phyloP scores from a whole-genome alignment of 2,888 invertebrate genomes.

The Cosmopolites sordidus region DNA sequence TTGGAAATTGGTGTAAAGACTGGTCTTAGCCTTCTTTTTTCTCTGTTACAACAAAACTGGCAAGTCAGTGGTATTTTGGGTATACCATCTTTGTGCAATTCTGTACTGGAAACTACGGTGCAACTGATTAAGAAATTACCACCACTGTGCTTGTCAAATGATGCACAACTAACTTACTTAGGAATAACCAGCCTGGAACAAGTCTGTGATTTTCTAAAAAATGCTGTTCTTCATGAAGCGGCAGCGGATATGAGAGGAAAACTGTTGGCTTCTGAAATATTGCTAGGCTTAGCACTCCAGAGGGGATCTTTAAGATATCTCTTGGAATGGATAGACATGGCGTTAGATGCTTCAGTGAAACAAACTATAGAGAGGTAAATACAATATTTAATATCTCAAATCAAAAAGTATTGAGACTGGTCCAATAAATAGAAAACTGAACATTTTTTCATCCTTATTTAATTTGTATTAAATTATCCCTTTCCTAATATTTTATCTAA shows the following conservation, averaged over 20 bases:
- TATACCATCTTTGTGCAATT: conserved; percentile 53
- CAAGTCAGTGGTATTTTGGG: conserved; percentile 45
- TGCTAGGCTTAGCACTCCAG: conserved; percentile 56
- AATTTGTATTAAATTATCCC: too few relatives aligned
- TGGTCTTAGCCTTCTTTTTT: conserved; percentile 57
- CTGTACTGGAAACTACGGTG: conserved; percentile 56
- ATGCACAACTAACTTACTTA: conserved; percentile 53
- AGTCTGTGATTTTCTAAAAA: conserved; percentile 53
- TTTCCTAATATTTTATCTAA: too few relatives aligned
- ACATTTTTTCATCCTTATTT: too few relatives aligned
- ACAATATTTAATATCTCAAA: not conserved
- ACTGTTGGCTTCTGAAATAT: conserved; percentile 51
- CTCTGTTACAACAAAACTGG: conserved; percentile 59
- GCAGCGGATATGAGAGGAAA: conserved; percentile 51
- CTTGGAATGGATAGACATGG: conserved; percentile 61
- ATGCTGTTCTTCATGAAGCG: conserved; percentile 51
- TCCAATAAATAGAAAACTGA: too few relatives aligned
- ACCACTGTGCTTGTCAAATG: conserved; percentile 57
- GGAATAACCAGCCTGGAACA: conserved; percentile 54
- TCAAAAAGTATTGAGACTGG: too few relatives aligned
- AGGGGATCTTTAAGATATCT: conserved; percentile 57
- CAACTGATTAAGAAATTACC: conserved; percentile 55
- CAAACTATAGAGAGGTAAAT: conserved; percentile 19
- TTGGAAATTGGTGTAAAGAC: conserved; percentile 60
- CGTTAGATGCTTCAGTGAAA: conserved; percentile 46